A percentile compares a stretch with the other conserved stretches of the same genome.
These are phyloP conservation scores for Palythoa heliodiscus DNA, from an alignment of 92 coral and sea anemone genomes.

Conservation along the genomic window DNA sequence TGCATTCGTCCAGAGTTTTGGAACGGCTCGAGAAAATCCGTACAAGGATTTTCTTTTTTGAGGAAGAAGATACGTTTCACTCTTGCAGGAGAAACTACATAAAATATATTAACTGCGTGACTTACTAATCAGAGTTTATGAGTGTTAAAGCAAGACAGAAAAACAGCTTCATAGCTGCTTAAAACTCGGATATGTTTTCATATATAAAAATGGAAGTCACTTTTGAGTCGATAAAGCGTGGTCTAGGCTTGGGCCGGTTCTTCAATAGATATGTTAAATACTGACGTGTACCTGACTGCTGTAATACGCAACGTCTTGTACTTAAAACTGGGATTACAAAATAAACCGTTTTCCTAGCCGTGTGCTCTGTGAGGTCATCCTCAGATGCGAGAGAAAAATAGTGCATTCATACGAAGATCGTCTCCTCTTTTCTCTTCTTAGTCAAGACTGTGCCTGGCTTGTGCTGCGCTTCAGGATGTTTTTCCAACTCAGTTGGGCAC, in stretches of 20 bases:
- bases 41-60: too few species aligned
- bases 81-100: too few species aligned
- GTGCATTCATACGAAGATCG: constrained; percentile 81
- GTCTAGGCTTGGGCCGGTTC: background rate
- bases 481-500: constrained; percentile 88
- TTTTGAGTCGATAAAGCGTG: background rate
- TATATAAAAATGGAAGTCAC: too few species aligned
- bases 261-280: background rate
- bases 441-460: constrained; percentile 97
- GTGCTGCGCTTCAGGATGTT: constrained; percentile 99
- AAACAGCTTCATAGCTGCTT: too few species aligned
- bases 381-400: background rate
- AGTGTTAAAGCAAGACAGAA: too few species aligned
- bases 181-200: background rate
- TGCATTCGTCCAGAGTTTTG: too few species aligned
- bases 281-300: background rate
- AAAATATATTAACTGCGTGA: too few species aligned
- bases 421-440: constrained; percentile 98
- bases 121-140: too few species aligned
- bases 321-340: background rate
- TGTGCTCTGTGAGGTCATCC: background rate
- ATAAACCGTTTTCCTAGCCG: background rate
- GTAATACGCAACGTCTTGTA: background rate
- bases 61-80: too few species aligned
- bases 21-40: too few species aligned